Conservation (phyloP, 2,888 invertebrate species). For the Gryllus longicercus region DNA sequence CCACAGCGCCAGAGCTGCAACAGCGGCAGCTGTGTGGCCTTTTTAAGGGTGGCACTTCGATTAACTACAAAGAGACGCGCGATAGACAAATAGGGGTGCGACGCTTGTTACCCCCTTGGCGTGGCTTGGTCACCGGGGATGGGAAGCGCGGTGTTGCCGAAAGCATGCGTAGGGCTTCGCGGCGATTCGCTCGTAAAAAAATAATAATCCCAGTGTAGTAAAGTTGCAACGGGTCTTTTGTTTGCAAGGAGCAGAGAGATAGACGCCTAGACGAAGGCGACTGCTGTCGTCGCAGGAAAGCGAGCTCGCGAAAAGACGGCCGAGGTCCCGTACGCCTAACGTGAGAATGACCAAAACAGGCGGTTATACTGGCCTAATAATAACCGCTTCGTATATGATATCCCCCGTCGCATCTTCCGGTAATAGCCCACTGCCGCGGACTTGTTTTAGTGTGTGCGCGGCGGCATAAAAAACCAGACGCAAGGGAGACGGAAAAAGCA, state of each 20-base stretch:
- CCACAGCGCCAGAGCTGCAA: no score
- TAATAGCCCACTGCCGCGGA: background rate
- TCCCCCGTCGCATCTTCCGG: background rate
- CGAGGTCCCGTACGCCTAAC: background rate
- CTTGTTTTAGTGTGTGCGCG: background rate
- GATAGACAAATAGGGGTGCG: background rate
- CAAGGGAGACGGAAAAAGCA: background rate
- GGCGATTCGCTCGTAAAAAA: no score
- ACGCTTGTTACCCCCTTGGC: no score
- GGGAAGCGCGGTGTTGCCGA: no score
- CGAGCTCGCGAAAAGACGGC: no score
- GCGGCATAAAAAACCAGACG: background rate
- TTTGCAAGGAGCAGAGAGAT: no score
- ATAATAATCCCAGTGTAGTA: no score
- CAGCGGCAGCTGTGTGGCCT: background rate
- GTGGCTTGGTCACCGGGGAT: no score
- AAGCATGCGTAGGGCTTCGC: no score
- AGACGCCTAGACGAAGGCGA: no score
- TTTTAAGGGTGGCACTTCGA: slow-evolving; percentile 17
- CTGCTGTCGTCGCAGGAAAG: no score
- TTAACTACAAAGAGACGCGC: background rate
- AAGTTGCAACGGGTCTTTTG: no score
- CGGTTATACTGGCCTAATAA: background rate
- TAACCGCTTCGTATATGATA: background rate
- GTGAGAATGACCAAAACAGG: background rate